Evolutionary conservation across 2,888 invertebrate genomes (phyloP), one percentile per base, ranked within the genome.

Genomic region (Agonum fuliginosum): DNA sequence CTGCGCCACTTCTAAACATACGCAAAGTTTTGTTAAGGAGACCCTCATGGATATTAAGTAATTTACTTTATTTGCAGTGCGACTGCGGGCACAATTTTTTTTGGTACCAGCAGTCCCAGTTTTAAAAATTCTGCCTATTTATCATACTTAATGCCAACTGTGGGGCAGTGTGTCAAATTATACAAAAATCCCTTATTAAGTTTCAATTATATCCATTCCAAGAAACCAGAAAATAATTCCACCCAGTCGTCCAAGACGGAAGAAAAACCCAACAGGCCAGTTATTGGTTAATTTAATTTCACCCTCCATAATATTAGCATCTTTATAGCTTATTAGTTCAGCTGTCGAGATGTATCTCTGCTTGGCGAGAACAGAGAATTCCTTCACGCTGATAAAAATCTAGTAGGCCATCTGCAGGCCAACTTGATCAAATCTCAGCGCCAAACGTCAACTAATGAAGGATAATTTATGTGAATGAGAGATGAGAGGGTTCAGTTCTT

Each of bases 271-370:
- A 62, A 6, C 34, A 14, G 14, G 1, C 6, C 12, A 3, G 30
- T 72, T 72, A 72, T 72, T 37, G 54, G 72, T 54, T 72, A 72
- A 37, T 72, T 72, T 54, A 34, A 54, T 54, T 54, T 37, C 14
- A 54, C 72, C 72, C 54, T 72, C 54, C 54, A 54, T 54, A 69
- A 69, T 69, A 72, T 72, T 72, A 72, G 20, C 72, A 72, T 72
- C 14, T 72, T 72, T 72, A 72, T 72, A 54, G 72, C 37, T 72
- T 72, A 54, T 72, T 72, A 72, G 72, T 37, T 54, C 51, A 51
- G 51, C 72, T 37, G 54, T 72, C 72, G 20, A 72, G 72, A 54
- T 71, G 27, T 30, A 46, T 48, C 71, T 69, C 22, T 22, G 43
- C 20, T 69, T 69, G 43, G 69, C 51, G 71, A 72, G 72, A 72